These are phyloP conservation scores for Epizoanthus fatuus DNA, from an alignment of 92 coral and sea anemone species.

Conservation along the genomic window DNA sequence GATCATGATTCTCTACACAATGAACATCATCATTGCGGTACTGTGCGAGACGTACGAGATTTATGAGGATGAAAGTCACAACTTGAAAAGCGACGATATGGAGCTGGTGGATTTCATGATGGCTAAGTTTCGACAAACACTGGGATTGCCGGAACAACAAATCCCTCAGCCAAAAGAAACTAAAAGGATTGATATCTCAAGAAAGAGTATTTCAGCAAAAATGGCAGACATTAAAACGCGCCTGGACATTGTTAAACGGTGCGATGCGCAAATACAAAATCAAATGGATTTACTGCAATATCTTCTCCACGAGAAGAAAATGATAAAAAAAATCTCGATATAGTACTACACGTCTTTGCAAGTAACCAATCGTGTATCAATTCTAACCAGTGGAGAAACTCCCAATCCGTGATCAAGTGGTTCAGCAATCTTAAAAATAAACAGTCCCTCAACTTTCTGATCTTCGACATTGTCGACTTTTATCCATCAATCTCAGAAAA, in stretches of 20 bases:
- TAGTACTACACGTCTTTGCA: too few relatives aligned
- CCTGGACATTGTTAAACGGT: too few relatives aligned
- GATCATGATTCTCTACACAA: conserved; percentile 74
- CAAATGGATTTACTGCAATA: too few relatives aligned
- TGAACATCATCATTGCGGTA: conserved; percentile 82
- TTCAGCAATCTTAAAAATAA: background rate
- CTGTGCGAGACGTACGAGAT: conserved; percentile 72
- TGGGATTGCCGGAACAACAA: background rate
- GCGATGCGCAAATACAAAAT: too few relatives aligned
- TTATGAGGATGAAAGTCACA: conserved; percentile 31
- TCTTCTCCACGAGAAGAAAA: too few relatives aligned
- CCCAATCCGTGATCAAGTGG: conserved; percentile 16
- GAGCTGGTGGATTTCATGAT: conserved; percentile 71
- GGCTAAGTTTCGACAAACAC: conserved; percentile 43
- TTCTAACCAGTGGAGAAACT: conserved; percentile 7
- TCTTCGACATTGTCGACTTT: conserved; percentile 14
- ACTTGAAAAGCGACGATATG: conserved; percentile 69
- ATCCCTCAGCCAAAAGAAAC: too few relatives aligned
- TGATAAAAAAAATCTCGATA: too few relatives aligned
- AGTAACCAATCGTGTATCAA: background rate
- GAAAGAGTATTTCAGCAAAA: too few relatives aligned
- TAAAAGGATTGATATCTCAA: too few relatives aligned
- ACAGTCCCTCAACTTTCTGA: conserved; percentile 3
- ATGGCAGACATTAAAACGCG: too few relatives aligned
- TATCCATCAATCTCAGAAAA: background rate